Evolutionary conservation across 2,888 invertebrate species (phyloP).

Genomic region (Dryococelus australis): DNA sequence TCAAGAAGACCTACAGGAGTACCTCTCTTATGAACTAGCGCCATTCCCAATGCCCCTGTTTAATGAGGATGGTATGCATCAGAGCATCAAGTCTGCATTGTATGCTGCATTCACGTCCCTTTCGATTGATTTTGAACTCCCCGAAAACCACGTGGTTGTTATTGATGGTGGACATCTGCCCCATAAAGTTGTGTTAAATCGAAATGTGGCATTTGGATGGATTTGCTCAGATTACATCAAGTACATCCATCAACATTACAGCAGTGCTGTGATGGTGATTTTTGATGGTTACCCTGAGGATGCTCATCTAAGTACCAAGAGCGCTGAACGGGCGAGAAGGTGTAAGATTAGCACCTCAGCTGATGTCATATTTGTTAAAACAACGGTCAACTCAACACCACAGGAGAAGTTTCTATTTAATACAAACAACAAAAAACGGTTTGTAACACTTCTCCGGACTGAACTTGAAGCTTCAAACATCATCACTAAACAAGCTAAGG

Average conservation of each 20-base stretch:
- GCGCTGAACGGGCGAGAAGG: constrained; percentile 6
- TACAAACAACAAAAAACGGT: not conserved
- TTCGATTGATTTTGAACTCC: no score
- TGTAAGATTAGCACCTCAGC: not conserved
- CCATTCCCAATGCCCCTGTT: constrained; percentile 27
- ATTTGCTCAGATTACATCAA: not conserved
- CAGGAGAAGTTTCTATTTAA: not conserved
- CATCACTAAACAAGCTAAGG: not conserved
- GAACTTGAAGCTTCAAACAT: not conserved
- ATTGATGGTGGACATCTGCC: no score
- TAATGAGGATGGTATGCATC: not conserved
- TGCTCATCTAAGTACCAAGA: not conserved
- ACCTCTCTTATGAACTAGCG: constrained; percentile 20
- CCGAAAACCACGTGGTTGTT: no score
- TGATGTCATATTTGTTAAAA: not conserved
- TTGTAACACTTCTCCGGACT: not conserved
- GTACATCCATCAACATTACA: not conserved
- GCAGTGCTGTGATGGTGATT: not conserved
- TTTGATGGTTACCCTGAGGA: constrained; percentile 12
- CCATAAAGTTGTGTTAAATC: constrained; percentile 8
- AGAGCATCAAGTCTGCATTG: not conserved
- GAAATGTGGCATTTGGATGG: not conserved
- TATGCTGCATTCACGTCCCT: not conserved
- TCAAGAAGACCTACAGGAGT: not conserved
- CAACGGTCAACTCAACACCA: not conserved